These are phyloP conservation scores for Mus spretus DNA, from an alignment of 2,797 vertebrate genomes.

Conservation along the genomic window DNA sequence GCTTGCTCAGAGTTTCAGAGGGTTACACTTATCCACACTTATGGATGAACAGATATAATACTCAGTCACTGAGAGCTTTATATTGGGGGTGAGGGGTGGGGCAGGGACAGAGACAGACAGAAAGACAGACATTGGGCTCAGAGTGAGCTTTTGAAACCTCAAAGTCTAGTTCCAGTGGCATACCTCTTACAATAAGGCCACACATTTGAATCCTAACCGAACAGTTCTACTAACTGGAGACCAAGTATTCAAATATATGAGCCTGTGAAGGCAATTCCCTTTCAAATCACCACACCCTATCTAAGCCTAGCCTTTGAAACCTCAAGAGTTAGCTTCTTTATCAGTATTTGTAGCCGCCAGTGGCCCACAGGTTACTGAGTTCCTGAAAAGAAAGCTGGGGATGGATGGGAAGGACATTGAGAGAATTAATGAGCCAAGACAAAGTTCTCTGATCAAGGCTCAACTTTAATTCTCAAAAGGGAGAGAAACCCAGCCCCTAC, in stretches of 20 bases:
- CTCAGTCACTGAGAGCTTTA: neutral
- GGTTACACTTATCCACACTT: neutral
- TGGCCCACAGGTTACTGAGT: too few relatives aligned
- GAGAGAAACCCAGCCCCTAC: too few relatives aligned
- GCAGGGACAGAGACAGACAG: neutral
- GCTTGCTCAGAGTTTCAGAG: neutral
- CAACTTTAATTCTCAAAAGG: too few relatives aligned
- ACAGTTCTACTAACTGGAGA: neutral
- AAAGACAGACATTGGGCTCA: neutral
- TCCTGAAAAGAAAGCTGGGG: too few relatives aligned
- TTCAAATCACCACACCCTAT: neutral
- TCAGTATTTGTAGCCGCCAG: neutral
- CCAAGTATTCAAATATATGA: neutral
- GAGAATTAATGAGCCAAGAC: too few relatives aligned
- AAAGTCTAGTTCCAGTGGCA: neutral
- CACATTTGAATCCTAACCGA: neutral
- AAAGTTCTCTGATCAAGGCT: too few relatives aligned
- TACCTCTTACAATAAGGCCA: neutral
- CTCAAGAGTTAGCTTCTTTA: neutral
- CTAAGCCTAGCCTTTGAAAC: neutral
- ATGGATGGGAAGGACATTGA: too few relatives aligned
- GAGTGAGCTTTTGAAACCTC: neutral
- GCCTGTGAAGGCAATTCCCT: neutral
- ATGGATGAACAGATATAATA: too few relatives aligned
- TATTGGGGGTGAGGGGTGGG: too few relatives aligned